Evolutionary conservation across 2,113 vertebrate genomes (phyloP), one percentile per base, ranked within the genome.

Genomic region (Daboia siamensis): DNA sequence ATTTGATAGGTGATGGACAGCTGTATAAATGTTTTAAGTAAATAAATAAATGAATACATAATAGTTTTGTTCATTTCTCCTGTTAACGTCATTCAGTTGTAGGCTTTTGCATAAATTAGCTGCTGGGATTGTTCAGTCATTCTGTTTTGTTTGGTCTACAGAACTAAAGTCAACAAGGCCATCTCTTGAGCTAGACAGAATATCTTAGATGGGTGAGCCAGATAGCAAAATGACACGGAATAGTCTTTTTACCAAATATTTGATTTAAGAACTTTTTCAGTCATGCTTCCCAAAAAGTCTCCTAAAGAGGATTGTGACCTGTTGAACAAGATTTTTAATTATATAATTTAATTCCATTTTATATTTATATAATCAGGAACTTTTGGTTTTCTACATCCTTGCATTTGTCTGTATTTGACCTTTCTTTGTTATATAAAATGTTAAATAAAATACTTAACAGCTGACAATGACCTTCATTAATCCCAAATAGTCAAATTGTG

Each of bases 11-110:
- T 13, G 12, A 69, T 33, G 64, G 13, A 5, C 29, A 69, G 64
- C 64, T 69, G 29, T 69, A 69, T 69, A 64, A 29, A n/a, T 64
- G 29, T 69, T n/a, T 69, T 69, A 69, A n/a, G 26, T 69, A 69
- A 69, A 13, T 69, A 69, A 69, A 69, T 69, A 5, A n/a, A 69
- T 69, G 29, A 13, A 69, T 15, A n/a, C 29, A n/a, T 92, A 51
- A 52, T 88, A 88, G 74, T 54, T 92, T 24, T 84, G 56, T n/a
- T 94, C 88, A 48, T 74, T 87, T 92, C 90, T 74, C 91, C 51
- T 86, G 3, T 33, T 74, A 90, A 94, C 59, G 64, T 12, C 91
- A 91, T 90, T 95, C 95, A 94, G 94, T 92, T 80, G 13, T 52
- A 93, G 20, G 39, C 0, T 91, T 86, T 94, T 95, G 33, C 52